Evolutionary conservation across 2,888 invertebrate genomes (phyloP).

Genomic region (Agonopterix alstromeriana): DNA sequence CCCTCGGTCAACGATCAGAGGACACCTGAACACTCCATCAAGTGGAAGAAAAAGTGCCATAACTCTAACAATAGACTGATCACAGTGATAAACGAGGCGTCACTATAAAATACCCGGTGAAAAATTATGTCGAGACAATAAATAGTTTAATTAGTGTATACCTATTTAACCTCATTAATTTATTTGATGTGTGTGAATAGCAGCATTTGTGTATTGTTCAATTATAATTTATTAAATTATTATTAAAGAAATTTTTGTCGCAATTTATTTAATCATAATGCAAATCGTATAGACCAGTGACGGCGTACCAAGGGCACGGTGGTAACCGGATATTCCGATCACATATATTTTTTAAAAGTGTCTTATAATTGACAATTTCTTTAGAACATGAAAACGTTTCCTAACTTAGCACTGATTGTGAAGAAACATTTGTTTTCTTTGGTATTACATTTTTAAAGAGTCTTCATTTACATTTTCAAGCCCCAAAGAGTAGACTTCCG

Average conservation of each 20-base stretch:
- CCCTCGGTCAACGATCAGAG: slow-evolving; percentile 36
- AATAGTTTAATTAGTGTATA: slow-evolving; percentile 53
- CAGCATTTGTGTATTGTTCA: slow-evolving; percentile 67
- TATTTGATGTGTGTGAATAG: slow-evolving; percentile 73
- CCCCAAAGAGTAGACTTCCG: too few species aligned
- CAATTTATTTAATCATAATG: too few species aligned
- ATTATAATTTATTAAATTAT: slow-evolving; percentile 70
- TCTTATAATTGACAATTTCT: too few species aligned
- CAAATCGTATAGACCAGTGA: too few species aligned
- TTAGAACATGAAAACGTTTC: too few species aligned
- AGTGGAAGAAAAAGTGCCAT: slow-evolving; percentile 72
- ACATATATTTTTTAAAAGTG: too few species aligned
- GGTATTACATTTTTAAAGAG: too few species aligned
- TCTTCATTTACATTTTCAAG: too few species aligned
- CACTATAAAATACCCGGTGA: slow-evolving; percentile 66
- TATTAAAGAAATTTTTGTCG: slow-evolving; percentile 18
- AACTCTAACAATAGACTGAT: slow-evolving; percentile 81
- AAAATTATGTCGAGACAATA: slow-evolving; percentile 55
- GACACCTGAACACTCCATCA: slow-evolving; percentile 58
- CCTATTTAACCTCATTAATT: slow-evolving; percentile 76
- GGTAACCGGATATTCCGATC: too few species aligned
- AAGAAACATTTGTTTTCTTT: too few species aligned
- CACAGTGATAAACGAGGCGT: slow-evolving; percentile 87
- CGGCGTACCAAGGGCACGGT: too few species aligned
- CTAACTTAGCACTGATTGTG: too few species aligned